phyloP scores from a whole-genome alignment of 2,113 vertebrate species.

The Microtus ochrogaster region DNA sequence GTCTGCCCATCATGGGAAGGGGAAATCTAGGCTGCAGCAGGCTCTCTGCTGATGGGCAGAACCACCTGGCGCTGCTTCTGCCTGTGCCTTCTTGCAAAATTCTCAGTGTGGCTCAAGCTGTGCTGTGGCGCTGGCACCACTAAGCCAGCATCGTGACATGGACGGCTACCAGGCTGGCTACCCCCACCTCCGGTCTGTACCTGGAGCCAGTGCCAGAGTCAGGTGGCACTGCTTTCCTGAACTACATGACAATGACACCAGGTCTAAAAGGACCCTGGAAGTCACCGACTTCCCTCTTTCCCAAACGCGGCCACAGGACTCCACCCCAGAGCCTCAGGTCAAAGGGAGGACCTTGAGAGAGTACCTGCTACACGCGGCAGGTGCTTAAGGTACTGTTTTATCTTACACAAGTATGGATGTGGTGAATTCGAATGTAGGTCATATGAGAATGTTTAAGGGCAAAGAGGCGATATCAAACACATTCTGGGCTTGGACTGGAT shows the following conservation, averaged over 20 bases:
- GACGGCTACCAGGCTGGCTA: background rate
- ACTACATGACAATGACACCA: background rate
- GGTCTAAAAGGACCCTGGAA: background rate
- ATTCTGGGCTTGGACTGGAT: background rate
- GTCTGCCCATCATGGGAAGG: background rate
- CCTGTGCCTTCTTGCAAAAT: background rate
- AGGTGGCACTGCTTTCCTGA: background rate
- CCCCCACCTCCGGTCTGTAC: background rate
- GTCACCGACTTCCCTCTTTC: background rate
- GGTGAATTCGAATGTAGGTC: background rate
- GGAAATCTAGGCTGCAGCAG: background rate
- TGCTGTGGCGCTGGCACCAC: background rate
- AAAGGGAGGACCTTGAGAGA: background rate
- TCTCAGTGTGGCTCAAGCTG: background rate
- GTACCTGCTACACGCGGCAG: background rate
- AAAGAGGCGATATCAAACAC: background rate
- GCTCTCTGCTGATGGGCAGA: background rate
- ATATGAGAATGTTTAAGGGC: background rate
- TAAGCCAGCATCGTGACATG: background rate
- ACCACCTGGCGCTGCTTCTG: rapidly evolving
- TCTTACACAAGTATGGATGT: background rate
- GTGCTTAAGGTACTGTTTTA: background rate
- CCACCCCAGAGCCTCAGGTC: background rate
- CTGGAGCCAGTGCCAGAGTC: background rate
- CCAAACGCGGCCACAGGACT: rapidly evolving